Conservation (phyloP, 2,888 invertebrate species). For the Eupithecia tripunctaria region DNA sequence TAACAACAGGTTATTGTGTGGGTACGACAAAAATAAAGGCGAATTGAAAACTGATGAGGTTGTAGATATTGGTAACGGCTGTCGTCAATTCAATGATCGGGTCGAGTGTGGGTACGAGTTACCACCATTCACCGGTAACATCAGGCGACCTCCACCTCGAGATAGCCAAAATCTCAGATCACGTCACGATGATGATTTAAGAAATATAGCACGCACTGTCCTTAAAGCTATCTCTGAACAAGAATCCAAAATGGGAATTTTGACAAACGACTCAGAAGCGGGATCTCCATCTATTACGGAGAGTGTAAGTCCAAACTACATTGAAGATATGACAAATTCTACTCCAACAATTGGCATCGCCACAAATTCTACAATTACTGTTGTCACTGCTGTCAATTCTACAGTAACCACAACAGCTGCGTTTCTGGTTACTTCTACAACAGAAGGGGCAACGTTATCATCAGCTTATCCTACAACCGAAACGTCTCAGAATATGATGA, state of each 20-base stretch:
- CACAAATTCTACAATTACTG: not conserved
- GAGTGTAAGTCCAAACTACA: not conserved
- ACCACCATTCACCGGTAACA: conserved; percentile 41
- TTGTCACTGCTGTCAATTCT: not conserved
- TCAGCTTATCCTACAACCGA: not conserved
- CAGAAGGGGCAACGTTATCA: not conserved
- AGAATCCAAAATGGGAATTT: not conserved
- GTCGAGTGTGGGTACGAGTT: conserved; percentile 70
- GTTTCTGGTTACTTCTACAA: not conserved
- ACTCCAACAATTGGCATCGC: not conserved
- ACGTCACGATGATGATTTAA: not conserved
- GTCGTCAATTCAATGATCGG: conserved; percentile 62
- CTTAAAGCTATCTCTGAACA: conserved; percentile 9
- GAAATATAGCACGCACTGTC: conserved; percentile 1
- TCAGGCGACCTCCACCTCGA: conserved; percentile 44
- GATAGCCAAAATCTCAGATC: conserved; percentile 3
- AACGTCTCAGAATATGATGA: not conserved
- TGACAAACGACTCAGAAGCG: not conserved
- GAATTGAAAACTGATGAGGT: conserved; percentile 43
- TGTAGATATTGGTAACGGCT: conserved; percentile 60
- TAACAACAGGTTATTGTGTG: conserved; percentile 66
- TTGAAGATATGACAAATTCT: not conserved
- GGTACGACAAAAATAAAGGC: conserved; percentile 68
- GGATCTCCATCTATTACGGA: not conserved
- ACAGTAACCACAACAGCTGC: not conserved